Conservation (phyloP, 2,888 invertebrate species). For the Amiota mariae region DNA sequence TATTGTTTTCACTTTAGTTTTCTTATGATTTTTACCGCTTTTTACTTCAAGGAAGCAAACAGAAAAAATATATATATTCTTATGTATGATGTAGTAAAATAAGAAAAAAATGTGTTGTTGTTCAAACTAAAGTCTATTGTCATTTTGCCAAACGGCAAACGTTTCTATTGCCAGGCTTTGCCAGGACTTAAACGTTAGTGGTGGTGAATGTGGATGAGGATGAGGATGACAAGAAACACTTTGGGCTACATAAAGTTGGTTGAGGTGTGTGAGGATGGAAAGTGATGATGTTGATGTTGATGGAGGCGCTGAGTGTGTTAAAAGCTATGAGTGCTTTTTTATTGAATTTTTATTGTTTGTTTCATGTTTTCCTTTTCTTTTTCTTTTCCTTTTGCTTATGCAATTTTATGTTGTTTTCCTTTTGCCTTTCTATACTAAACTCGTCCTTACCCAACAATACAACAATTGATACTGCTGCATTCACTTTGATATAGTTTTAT, state of each 20-base stretch:
- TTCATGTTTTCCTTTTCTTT: conserved; percentile 44
- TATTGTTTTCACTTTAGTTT: conserved; percentile 60
- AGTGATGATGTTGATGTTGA: no score
- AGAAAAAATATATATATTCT: neutral
- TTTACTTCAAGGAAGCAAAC: conserved; percentile 39
- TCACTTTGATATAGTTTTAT: conserved; percentile 54
- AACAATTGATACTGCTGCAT: neutral
- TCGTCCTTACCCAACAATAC: conserved; percentile 1
- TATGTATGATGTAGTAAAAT: neutral
- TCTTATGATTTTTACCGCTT: conserved; percentile 59
- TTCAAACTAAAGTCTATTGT: conserved; percentile 63
- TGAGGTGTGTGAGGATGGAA: no score
- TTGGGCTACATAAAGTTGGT: no score
- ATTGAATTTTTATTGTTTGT: conserved; percentile 65
- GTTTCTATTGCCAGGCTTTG: conserved; percentile 21
- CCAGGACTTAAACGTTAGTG: conserved; percentile 16
- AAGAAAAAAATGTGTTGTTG: conserved; percentile 1
- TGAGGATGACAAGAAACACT: no score
- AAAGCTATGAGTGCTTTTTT: conserved; percentile 64
- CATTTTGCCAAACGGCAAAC: conserved; percentile 58
- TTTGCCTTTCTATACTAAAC: conserved; percentile 12
- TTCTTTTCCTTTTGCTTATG: neutral
- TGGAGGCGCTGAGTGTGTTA: conserved; percentile 43
- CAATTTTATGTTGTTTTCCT: conserved; percentile 11
- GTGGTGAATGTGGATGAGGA: neutral